Evolutionary conservation across 2,113 vertebrate genomes (phyloP).

Genomic region (Pollimyrus isidori): DNA sequence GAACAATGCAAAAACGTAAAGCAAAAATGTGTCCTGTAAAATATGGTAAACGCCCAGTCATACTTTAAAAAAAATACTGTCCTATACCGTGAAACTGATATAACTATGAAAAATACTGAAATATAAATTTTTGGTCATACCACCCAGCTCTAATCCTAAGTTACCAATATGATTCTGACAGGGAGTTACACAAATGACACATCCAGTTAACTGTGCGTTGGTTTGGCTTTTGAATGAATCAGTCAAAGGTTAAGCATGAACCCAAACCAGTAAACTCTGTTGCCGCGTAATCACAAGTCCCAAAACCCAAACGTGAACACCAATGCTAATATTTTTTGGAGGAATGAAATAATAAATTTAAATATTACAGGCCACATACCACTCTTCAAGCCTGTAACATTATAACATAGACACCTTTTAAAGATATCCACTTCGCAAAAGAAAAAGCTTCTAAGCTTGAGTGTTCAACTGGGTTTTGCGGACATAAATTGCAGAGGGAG

Average conservation of each 20-base stretch:
- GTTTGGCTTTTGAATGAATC: too few relatives aligned
- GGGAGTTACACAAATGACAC: background rate
- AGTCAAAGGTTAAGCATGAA: background rate
- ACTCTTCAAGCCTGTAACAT: background rate
- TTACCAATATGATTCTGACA: background rate
- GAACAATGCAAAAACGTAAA: too few relatives aligned
- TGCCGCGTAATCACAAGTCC: background rate
- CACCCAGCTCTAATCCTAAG: too few relatives aligned
- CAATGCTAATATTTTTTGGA: background rate
- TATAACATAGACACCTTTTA: background rate
- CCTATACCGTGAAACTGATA: too few relatives aligned
- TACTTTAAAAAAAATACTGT: too few relatives aligned
- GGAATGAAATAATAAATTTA: background rate
- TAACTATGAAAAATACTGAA: too few relatives aligned
- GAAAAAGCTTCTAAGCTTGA: background rate
- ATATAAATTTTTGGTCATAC: too few relatives aligned
- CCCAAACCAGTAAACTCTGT: background rate
- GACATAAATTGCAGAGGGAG: slow-evolving; percentile 12
- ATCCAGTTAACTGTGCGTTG: background rate
- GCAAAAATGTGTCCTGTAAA: too few relatives aligned
- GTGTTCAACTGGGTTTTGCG: background rate
- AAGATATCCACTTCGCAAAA: background rate
- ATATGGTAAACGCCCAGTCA: too few relatives aligned
- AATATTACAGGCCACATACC: background rate
- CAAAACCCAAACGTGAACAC: background rate